A percentile compares a stretch with the other conserved stretches of the same genome.
These are phyloP conservation scores for Didymodactylos carnosus DNA, from an alignment of 2,888 invertebrate species.

Conservation along the genomic window DNA sequence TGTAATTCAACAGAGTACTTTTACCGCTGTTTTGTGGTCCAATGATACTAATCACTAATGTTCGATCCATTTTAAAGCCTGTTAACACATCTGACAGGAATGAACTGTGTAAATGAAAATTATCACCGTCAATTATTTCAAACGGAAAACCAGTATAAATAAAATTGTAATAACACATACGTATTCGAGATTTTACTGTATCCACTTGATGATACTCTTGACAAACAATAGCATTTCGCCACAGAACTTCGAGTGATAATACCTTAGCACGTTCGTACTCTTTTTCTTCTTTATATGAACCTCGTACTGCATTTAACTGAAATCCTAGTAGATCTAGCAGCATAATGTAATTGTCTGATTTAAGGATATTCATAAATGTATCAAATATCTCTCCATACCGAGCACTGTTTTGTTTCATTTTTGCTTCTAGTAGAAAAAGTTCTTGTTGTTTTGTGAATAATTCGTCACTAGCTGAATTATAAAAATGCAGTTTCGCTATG, in stretches of 20 bases:
- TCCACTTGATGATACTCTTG: no score
- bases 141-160: not conserved
- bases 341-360: not conserved
- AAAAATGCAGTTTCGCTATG: no score
- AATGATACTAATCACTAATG: slow-evolving; percentile 40
- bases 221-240: not conserved
- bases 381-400: not conserved
- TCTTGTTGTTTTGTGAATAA: no score
- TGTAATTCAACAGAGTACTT: slow-evolving; percentile 36
- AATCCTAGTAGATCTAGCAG: not conserved
- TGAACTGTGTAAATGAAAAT: not conserved
- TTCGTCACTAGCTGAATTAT: no score
- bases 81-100: not conserved
- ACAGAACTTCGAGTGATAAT: not conserved
- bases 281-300: not conserved
- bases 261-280: not conserved
- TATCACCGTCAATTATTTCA: slow-evolving; percentile 5
- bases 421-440: not conserved
- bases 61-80: not conserved
- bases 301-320: not conserved
- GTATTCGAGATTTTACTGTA: not conserved
- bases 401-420: no score
- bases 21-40: slow-evolving; percentile 90
- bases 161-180: not conserved
- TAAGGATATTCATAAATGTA: not conserved